Conservation (phyloP, 1,140 invertebrate species). For the Zaprionus camerounensis region DNA sequence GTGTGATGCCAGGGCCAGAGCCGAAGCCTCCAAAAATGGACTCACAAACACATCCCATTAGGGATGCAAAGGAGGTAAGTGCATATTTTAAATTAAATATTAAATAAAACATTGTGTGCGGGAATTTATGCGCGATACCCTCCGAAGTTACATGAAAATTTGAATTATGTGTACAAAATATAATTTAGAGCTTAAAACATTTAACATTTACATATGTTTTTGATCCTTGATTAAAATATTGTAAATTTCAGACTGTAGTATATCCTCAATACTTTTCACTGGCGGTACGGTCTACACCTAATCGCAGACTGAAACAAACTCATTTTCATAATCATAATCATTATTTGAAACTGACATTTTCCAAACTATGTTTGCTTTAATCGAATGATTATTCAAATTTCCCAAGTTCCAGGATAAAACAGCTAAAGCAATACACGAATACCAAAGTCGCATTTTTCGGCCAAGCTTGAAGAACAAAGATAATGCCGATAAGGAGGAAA, state of each 20-base stretch:
- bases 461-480: background rate
- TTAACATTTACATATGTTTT: background rate
- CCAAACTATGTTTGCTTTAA: background rate
- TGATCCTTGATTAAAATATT: background rate
- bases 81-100: background rate
- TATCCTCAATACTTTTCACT: background rate
- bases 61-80: background rate
- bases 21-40: background rate
- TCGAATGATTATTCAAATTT: background rate
- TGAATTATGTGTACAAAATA: background rate
- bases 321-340: background rate
- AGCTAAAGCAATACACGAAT: background rate
- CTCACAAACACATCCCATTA: background rate
- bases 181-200: background rate
- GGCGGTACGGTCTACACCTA: background rate
- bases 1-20: background rate
- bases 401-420: background rate
- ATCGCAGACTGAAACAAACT: background rate
- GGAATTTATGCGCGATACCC: background rate
- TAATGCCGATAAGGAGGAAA: background rate
- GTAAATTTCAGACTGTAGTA: background rate
- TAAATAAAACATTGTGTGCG: background rate
- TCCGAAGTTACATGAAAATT: background rate
- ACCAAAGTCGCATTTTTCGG: background rate
- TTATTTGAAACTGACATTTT: constrained; percentile 3